Base-by-base conservation (phyloP, 2,888 invertebrate species). In the Cerceris rybyensis region DNA sequence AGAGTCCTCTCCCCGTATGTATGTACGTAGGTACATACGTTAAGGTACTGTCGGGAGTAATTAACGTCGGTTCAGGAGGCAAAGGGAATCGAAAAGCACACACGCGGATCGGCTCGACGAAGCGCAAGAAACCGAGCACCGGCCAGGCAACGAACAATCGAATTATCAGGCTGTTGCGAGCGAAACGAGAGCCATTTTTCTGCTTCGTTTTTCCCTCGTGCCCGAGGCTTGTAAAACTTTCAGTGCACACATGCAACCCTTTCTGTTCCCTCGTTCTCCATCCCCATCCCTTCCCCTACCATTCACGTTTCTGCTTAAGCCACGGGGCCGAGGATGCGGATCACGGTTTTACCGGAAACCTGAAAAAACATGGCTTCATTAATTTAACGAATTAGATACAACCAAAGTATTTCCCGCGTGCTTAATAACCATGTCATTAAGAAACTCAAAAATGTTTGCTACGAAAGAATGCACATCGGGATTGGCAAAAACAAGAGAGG, bases 91-190 rank as follows among this genome's bases (percentile, higher is more conserved):
- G 78, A 60, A 16, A 60, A 83, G 75, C 77, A 42, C 49, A 54
- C 17, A 55, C 43, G 46, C 28, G 55, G 43, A 61, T 58, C 66
- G 43, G 52, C 14, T 17, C 66, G 59, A 13, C 59, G 59, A 39
- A 28, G 69, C 57, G 72, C 68, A 78, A 81, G 72, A 52, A 82
- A 75, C 49, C 16, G 41, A 28, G 57, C 70, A 41, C 52, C 70
- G 28, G 55, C 42, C 63, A 41, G 67, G 42, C 52, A 57, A 68
- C 70, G 69, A 75, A 82, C 82, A 75, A 82, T 81, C 64, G 81
- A 79, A 79, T 82, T 81, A 78, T 81, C 78, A 68, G 71, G 70
- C 70, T 79, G 75, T 81, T 82, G 72, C 78, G 55, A 68, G 70
- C 59, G 67, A 57, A 79, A 78, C 74, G 72, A 66, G 70, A 55